Evolutionary conservation across 2,113 vertebrate species (phyloP).

Genomic region (Caracal caracal): DNA sequence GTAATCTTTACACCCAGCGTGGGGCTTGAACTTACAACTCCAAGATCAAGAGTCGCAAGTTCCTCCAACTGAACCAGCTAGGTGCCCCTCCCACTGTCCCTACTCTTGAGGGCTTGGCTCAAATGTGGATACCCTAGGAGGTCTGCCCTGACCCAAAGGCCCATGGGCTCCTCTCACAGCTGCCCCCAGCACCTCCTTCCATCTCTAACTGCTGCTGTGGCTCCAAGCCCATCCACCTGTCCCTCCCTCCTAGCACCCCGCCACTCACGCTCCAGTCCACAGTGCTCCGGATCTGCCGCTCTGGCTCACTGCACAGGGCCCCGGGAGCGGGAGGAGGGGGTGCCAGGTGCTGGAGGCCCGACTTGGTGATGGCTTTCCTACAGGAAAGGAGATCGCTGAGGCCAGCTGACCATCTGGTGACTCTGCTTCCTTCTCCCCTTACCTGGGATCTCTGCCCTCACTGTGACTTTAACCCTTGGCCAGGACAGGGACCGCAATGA

Average conservation of each 20-base stretch:
- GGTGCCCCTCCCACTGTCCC: background rate
- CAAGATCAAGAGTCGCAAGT: background rate
- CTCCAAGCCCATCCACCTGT: background rate
- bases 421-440: background rate
- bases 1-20: background rate
- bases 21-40: background rate
- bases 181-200: background rate
- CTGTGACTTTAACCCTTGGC: background rate
- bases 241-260: background rate
- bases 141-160: background rate
- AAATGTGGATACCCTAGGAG: background rate
- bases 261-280: constrained; percentile 97
- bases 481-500: background rate
- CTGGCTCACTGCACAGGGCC: constrained; percentile 86
- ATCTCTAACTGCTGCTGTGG: background rate
- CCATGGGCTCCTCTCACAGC: background rate
- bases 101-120: background rate
- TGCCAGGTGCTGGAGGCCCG: constrained; percentile 92
- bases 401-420: background rate
- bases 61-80: background rate
- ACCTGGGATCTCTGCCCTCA: background rate
- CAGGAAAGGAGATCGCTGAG: constrained; percentile 74
- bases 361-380: constrained; percentile 97
- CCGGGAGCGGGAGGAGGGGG: constrained; percentile 84
- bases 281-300: constrained; percentile 89